phyloP scores from a whole-genome alignment of 2,888 invertebrate genomes.

The Lampropteryx suffumata region DNA sequence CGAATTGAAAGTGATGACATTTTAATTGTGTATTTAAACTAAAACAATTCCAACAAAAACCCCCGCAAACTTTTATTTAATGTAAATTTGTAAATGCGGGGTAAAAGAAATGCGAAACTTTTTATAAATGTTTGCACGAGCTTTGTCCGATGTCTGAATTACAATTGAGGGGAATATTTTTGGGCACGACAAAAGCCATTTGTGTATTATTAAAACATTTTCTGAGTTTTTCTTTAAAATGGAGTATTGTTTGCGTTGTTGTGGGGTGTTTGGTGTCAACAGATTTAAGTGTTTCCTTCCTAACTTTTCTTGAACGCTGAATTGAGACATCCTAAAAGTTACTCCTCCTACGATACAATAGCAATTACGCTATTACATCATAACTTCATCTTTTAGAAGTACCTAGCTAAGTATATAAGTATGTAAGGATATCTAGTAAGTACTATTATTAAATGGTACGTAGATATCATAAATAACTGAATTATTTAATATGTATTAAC shows the following conservation, averaged over 20 bases:
- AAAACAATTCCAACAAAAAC: conserved; percentile 18
- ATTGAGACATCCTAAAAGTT: too few species aligned
- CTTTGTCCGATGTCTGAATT: conserved; percentile 64
- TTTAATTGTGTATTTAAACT: too few species aligned
- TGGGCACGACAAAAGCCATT: conserved; percentile 60
- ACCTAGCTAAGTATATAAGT: too few species aligned
- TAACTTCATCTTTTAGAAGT: too few species aligned
- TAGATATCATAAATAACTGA: too few species aligned
- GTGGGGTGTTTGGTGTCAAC: conserved; percentile 17
- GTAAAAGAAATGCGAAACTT: conserved; percentile 58
- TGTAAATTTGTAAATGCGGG: conserved; percentile 48
- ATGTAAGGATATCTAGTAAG: too few species aligned
- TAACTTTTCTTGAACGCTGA: neutral
- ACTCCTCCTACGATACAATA: too few species aligned
- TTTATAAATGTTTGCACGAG: conserved; percentile 67
- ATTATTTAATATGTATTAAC: too few species aligned
- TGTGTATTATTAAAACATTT: conserved; percentile 67
- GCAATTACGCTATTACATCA: too few species aligned
- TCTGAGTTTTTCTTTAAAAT: conserved; percentile 48
- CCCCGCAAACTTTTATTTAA: conserved; percentile 45
- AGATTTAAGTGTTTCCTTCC: conserved; percentile 15
- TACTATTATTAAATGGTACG: too few species aligned
- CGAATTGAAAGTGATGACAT: too few species aligned
- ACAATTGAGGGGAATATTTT: conserved; percentile 54
- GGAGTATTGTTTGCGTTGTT: conserved; percentile 19